A percentile compares a stretch with the other conserved stretches of the same genome.
phyloP scores from a whole-genome alignment of 2,888 invertebrate species.

The Leptogaster cylindrica region DNA sequence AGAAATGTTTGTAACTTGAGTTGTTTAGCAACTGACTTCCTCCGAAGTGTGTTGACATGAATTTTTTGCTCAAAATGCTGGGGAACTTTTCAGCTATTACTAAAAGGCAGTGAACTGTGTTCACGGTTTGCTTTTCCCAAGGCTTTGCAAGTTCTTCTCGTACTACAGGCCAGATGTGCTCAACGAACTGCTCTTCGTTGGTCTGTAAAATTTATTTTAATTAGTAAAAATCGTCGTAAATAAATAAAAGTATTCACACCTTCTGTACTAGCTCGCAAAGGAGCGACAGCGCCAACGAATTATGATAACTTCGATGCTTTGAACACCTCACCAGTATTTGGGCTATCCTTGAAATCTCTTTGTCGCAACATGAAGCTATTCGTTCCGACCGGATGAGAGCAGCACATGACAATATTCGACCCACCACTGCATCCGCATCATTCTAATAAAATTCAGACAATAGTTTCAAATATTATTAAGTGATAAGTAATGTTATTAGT shows the following conservation, averaged over 20 bases:
- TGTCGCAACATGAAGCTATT: constrained; percentile 62
- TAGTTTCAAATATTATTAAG: not conserved
- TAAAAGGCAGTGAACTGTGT: constrained; percentile 70
- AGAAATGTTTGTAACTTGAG: constrained; percentile 66
- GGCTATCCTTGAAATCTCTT: constrained; percentile 64
- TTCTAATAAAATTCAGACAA: constrained; percentile 64
- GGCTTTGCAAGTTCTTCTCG: constrained; percentile 68
- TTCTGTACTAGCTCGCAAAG: constrained; percentile 67
- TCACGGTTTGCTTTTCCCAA: constrained; percentile 70
- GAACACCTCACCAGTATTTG: constrained; percentile 56
- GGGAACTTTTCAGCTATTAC: constrained; percentile 62
- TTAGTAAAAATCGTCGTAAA: not conserved
- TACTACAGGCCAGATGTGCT: constrained; percentile 68
- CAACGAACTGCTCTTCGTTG: constrained; percentile 65
- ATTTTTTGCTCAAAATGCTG: constrained; percentile 63
- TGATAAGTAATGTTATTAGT: not conserved
- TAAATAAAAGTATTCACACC: constrained; percentile 59
- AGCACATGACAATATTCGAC: constrained; percentile 74
- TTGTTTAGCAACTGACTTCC: constrained; percentile 66
- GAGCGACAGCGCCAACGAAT: constrained; percentile 66
- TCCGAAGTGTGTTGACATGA: constrained; percentile 66
- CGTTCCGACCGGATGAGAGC: constrained; percentile 72
- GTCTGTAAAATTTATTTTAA: constrained; percentile 57
- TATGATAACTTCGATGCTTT: constrained; percentile 53
- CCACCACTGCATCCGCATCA: constrained; percentile 74